These are phyloP conservation scores for Corythaeola cristata DNA, from an alignment of 2,113 vertebrate species.

Conservation along the genomic window DNA sequence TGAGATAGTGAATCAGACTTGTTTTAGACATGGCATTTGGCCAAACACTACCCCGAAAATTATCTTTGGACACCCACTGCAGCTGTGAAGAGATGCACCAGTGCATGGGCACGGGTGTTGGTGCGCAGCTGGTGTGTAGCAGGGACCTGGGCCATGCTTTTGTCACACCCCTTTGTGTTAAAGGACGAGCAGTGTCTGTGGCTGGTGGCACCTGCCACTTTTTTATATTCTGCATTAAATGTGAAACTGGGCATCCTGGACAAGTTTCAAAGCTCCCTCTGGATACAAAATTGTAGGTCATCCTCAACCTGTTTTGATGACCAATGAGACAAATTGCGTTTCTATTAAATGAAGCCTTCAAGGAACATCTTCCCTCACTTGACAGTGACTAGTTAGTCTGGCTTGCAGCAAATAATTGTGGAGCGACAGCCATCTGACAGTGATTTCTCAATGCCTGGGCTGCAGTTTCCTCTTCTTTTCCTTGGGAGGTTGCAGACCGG, in stretches of 20 bases:
- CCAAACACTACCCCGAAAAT: background rate
- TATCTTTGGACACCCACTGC: fast-evolving
- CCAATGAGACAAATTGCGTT: background rate
- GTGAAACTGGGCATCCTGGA: background rate
- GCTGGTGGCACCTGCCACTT: background rate
- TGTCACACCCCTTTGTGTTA: fast-evolving
- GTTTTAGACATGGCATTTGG: background rate
- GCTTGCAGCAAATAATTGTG: background rate
- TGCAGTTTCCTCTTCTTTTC: background rate
- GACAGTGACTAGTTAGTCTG: background rate
- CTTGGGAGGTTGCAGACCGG: background rate
- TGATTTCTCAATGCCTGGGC: background rate
- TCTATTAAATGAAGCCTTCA: background rate
- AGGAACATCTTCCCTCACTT: background rate
- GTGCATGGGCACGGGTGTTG: background rate
- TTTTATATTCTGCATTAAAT: background rate
- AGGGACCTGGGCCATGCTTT: background rate
- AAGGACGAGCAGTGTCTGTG: background rate
- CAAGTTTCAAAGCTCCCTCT: background rate
- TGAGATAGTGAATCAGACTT: background rate
- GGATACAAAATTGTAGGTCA: background rate
- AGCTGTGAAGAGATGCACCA: background rate
- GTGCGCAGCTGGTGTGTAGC: background rate
- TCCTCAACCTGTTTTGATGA: background rate
- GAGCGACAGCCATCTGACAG: background rate